Percentiles rank a stretch among this genome's conserved stretches.
Evolutionary conservation across 1,140 invertebrate species (phyloP).

Genomic region (Drosophila malerkotliana): DNA sequence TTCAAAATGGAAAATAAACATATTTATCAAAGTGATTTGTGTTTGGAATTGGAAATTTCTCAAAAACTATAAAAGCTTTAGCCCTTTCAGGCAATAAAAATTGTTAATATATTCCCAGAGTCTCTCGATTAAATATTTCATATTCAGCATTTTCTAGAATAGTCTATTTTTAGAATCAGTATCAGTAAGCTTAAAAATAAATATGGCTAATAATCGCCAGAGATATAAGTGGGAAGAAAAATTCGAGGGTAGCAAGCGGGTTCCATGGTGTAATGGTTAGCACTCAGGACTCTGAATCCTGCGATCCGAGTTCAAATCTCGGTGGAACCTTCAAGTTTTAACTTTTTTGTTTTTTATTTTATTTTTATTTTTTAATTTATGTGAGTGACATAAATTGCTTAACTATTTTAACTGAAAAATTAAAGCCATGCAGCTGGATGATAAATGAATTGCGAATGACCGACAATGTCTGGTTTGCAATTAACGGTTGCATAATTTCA

Average conservation of each 20-base stretch:
- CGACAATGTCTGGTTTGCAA: conserved; percentile 31
- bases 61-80: no score
- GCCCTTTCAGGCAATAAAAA: not conserved
- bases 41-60: not conserved
- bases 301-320: conserved; percentile 89
- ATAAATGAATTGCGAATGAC: conserved; percentile 38
- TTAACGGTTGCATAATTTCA: conserved; percentile 49
- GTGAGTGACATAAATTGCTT: not conserved
- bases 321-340: conserved; percentile 22
- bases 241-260: conserved; percentile 2
- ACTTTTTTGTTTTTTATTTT: not conserved
- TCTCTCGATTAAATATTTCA: not conserved
- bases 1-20: not conserved
- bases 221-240: not conserved
- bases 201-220: no score
- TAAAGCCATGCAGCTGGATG: conserved; percentile 17
- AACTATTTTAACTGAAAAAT: conserved; percentile 10
- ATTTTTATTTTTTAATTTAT: conserved; percentile 1
- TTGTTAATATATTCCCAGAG: not conserved
- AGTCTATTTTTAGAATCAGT: not conserved
- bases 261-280: conserved; percentile 95
- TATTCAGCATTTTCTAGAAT: not conserved
- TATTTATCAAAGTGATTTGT: not conserved
- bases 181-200: not conserved
- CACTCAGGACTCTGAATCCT: conserved; percentile 95